Evolutionary conservation across 2,888 invertebrate species (phyloP).

Genomic region (Nomada fabriciana): DNA sequence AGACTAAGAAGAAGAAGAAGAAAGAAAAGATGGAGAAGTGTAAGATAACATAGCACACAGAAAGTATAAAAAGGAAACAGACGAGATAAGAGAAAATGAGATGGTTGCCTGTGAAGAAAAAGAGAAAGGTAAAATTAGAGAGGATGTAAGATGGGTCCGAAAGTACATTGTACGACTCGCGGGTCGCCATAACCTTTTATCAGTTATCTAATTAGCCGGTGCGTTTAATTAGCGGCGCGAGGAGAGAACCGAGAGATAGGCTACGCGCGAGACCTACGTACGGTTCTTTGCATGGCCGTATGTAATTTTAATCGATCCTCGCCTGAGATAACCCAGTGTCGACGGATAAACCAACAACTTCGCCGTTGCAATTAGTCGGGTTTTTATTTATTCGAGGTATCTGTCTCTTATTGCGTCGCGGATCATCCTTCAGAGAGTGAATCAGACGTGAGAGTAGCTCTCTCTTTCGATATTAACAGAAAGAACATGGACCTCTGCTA

Average conservation of each 20-base stretch:
- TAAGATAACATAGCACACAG: constrained; percentile 28
- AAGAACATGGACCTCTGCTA: background rate
- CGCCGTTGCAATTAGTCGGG: constrained; percentile 75
- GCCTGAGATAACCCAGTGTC: constrained; percentile 76
- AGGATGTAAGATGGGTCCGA: constrained; percentile 33
- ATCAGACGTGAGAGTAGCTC: background rate
- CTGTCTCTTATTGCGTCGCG: constrained; percentile 53
- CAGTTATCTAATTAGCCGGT: constrained; percentile 80
- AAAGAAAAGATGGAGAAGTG: constrained; percentile 4
- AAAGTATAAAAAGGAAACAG: background rate
- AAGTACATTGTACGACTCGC: constrained; percentile 62
- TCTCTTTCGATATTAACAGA: background rate
- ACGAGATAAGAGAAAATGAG: constrained; percentile 1
- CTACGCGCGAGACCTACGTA: constrained; percentile 61
- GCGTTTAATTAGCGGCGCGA: constrained; percentile 77
- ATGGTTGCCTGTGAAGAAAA: background rate
- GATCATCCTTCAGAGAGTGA: background rate
- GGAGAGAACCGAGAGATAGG: constrained; percentile 67
- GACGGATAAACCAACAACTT: constrained; percentile 71
- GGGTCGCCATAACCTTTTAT: constrained; percentile 74
- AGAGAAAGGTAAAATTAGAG: background rate
- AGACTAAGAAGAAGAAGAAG: constrained; percentile 5
- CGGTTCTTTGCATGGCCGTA: constrained; percentile 52
- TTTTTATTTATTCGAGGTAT: constrained; percentile 72
- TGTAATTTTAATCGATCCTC: constrained; percentile 75